Percentiles rank a stretch among this genome's conserved stretches.
phyloP scores from a whole-genome alignment of 1,140 invertebrate genomes.

The Neodiprion fabricii region DNA sequence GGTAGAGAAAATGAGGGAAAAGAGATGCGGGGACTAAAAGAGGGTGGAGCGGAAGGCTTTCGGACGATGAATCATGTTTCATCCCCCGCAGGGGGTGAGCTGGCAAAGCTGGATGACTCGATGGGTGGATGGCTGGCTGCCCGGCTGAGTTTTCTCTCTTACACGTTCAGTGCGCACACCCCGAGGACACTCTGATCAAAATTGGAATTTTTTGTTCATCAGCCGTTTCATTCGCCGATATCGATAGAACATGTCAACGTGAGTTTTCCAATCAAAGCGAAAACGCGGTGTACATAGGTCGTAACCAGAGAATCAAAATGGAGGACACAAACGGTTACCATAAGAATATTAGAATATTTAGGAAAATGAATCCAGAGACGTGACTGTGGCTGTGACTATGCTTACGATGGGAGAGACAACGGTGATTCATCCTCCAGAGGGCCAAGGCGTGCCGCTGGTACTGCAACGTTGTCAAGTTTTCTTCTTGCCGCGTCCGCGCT shows the following conservation, averaged over 20 bases:
- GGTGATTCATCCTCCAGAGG: constrained; percentile 1
- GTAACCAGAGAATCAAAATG: not conserved
- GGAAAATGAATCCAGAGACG: not conserved
- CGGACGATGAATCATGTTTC: constrained; percentile 49
- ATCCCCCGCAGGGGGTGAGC: constrained; percentile 36
- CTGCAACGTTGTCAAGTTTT: constrained; percentile 37
- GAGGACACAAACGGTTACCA: no score
- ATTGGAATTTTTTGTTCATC: constrained; percentile 40
- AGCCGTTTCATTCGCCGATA: not conserved
- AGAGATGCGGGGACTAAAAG: not conserved
- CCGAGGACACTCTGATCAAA: constrained; percentile 35
- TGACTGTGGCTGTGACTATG: not conserved
- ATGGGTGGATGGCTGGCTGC: not conserved
- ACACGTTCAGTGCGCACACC: constrained; percentile 17
- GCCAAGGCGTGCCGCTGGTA: not conserved
- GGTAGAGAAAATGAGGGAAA: not conserved
- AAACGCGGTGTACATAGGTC: not conserved
- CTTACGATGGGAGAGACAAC: not conserved
- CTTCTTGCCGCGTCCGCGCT: not conserved
- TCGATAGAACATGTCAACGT: not conserved
- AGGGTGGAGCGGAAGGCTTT: not conserved
- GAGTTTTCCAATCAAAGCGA: not conserved
- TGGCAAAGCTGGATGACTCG: not conserved
- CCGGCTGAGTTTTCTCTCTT: not conserved
- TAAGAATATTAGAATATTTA: not conserved